Evolutionary conservation across 2,888 invertebrate genomes (phyloP), one percentile per base, ranked within the genome.

Genomic region (Ariolimax columbianus): DNA sequence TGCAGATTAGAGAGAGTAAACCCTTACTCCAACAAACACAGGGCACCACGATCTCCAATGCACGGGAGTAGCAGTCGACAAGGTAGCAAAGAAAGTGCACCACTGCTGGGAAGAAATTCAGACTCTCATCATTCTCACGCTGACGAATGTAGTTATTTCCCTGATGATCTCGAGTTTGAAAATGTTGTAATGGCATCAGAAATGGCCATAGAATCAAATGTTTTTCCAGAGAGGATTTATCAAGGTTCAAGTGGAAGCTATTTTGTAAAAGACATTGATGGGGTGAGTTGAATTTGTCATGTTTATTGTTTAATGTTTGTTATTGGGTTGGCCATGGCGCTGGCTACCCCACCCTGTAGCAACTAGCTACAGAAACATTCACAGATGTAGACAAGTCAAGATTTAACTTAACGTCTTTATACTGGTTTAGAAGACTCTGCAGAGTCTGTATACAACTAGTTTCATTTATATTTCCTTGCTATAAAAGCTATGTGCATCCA

Each of bases 221-320:
- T 99, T 91, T 97, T 96, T 95, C 99, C 99, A 0, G 98, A 99
- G 94, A 95, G 99, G 94, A 99, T 99, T 95, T 98, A 97, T 93
- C 99, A 99, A 95, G 99, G 99, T 55, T 99, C 99, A 86, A 99
- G 99, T 94, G 99, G 99, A 38, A 99, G 99, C 90, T 99, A 99
- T 95, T 99, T 99, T 95, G 99, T 99, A 86, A 99, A 98, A 95
- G 98, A 98, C 95, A 95, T 96, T 86, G 96, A 96, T 51, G 92
- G 92, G 90, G 95, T 95, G 89, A 92, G 92, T 92, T 70, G 23
- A 14, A 17, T 40, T 51, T 55, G 36, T 14, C 63, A 33, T 30
- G 14, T 14, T 47, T 47, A n/a, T n/a, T n/a, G n/a, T n/a, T n/a
- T n/a, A n/a, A n/a, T n/a, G n/a, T n/a, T n/a, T n/a, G n/a, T n/a